phyloP scores from a whole-genome alignment of 2,888 invertebrate genomes.

The Andrena camellia region DNA sequence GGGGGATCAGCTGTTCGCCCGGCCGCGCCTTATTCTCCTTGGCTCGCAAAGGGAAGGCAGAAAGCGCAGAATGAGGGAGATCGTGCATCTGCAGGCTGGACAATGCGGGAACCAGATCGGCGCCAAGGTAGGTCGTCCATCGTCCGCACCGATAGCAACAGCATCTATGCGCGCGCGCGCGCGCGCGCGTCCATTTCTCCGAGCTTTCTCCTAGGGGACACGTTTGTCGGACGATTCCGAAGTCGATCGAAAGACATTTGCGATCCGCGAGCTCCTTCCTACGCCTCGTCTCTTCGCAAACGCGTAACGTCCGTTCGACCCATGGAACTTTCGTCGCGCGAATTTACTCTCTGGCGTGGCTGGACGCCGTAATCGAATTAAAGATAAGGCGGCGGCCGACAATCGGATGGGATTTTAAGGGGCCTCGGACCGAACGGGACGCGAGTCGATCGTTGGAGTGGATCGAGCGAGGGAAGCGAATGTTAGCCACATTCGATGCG shows the following conservation, averaged over 20 bases:
- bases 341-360: not conserved
- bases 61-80: conserved; percentile 86
- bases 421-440: conserved; percentile 13
- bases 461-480: not conserved
- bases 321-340: not conserved
- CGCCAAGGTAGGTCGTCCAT: conserved; percentile 86
- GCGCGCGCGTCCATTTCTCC: not conserved
- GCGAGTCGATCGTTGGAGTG: not conserved
- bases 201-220: not conserved
- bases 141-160: too few species aligned
- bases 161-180: not conserved
- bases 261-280: too few species aligned
- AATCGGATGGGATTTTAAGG: conserved; percentile 65
- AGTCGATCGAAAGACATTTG: too few species aligned
- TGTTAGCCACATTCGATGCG: not conserved
- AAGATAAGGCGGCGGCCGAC: conserved; percentile 55
- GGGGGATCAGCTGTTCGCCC: conserved; percentile 56
- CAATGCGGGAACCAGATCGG: conserved; percentile 89
- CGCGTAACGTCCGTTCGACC: too few species aligned
- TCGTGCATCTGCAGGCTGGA: conserved; percentile 88
- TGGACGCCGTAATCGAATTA: conserved; percentile 59
- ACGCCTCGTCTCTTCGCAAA: too few species aligned
- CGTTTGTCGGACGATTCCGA: too few species aligned
- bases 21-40: not conserved
- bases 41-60: not conserved